These are phyloP conservation scores for Ascidia mentula DNA, from an alignment of 23 tunicate species.

Conservation along the genomic window DNA sequence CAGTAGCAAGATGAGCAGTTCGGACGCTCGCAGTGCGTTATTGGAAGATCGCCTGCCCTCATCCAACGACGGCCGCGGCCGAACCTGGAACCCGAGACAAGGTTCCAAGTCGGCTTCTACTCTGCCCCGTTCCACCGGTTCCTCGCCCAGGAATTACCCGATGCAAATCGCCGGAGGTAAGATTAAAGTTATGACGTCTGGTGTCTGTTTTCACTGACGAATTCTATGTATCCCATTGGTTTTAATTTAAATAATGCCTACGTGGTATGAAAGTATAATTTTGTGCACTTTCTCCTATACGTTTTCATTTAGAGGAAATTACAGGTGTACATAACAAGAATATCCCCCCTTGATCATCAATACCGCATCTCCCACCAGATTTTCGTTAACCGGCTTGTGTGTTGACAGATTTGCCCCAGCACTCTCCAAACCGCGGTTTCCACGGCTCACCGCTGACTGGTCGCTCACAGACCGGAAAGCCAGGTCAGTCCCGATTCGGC, in stretches of 20 bases:
- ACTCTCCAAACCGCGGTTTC: neutral
- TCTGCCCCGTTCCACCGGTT: slow-evolving; percentile 19
- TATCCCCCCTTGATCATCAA: too few species aligned
- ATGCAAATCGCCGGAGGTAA: slow-evolving; percentile 11
- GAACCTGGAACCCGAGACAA: neutral
- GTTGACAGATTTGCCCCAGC: slow-evolving; percentile 5
- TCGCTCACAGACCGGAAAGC: slow-evolving; percentile 3
- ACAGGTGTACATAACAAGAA: too few species aligned
- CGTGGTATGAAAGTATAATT: too few species aligned
- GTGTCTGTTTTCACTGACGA: too few species aligned
- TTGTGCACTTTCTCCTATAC: too few species aligned
- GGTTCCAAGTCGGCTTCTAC: slow-evolving; percentile 37
- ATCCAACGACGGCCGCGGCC: neutral
- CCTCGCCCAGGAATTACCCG: slow-evolving; percentile 29
- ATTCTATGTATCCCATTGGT: too few species aligned
- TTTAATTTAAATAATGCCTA: too few species aligned
- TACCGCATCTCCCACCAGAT: too few species aligned
- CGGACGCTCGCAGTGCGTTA: neutral
- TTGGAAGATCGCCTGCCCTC: neutral
- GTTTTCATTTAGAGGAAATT: too few species aligned
- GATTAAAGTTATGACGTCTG: too few species aligned
- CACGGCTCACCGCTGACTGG: slow-evolving; percentile 12
- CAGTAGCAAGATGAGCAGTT: neutral
- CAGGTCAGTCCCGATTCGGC: slow-evolving; percentile 1
- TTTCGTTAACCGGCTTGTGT: too few species aligned